A percentile compares a stretch with the other conserved stretches of the same genome.
These are phyloP conservation scores for Actinopyga echinites DNA, from an alignment of 53 echinoderm and acorn worm species.

Conservation along the genomic window DNA sequence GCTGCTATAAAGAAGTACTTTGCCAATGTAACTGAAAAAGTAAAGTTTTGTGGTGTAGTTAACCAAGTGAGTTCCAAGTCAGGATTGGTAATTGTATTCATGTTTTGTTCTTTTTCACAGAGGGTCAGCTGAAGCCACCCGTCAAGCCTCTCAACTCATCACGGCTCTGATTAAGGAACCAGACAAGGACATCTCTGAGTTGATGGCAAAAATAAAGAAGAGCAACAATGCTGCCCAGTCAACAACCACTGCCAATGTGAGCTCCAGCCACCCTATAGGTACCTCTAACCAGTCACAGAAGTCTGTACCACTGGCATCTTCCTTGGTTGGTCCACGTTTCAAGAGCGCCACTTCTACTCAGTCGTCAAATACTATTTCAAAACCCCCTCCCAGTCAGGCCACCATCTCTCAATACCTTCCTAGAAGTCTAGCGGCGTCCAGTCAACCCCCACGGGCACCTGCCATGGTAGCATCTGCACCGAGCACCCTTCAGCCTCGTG, in stretches of 20 bases:
- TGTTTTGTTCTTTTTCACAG: slow-evolving; percentile 56
- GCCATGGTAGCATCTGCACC: slow-evolving; percentile 43
- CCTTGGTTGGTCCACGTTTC: slow-evolving; percentile 31
- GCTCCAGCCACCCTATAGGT: slow-evolving; percentile 19
- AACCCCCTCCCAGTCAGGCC: slow-evolving; percentile 66
- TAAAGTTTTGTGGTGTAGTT: too few species aligned
- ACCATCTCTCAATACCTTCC: slow-evolving; percentile 42
- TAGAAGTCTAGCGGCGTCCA: slow-evolving; percentile 25
- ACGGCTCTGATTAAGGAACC: slow-evolving; percentile 97
- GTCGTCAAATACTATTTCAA: slow-evolving; percentile 58
- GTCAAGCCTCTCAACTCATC: slow-evolving; percentile 95
- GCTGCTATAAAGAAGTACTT: too few species aligned
- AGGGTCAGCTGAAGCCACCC: slow-evolving; percentile 95
- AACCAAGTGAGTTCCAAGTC: too few species aligned
- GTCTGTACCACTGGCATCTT: slow-evolving; percentile 20
- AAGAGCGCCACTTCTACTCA: slow-evolving; percentile 42
- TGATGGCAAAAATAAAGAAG: slow-evolving; percentile 80
- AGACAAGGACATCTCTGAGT: slow-evolving; percentile 86
- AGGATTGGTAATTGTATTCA: not conserved
- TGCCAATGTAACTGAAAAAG: too few species aligned
- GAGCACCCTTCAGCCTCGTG: slow-evolving; percentile 14
- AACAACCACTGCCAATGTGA: slow-evolving; percentile 46
- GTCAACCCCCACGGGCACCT: slow-evolving; percentile 22
- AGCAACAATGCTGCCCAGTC: slow-evolving; percentile 44
- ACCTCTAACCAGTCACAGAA: slow-evolving; percentile 10